Conservation (phyloP, 2,797 vertebrate genomes). For the Borostomias antarcticus region DNA sequence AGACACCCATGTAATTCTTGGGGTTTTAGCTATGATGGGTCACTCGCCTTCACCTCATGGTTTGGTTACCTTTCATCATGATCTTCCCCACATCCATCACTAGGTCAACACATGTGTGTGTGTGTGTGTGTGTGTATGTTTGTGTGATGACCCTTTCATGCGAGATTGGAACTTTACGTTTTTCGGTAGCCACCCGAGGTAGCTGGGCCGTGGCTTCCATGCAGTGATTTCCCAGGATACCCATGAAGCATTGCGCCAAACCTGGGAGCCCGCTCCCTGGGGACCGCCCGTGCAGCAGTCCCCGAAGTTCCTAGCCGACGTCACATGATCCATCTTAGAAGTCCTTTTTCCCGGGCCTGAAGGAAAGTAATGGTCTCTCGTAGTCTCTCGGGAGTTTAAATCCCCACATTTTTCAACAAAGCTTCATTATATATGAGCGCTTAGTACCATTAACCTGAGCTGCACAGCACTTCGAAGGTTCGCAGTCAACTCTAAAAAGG, state of each 20-base stretch:
- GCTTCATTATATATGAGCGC: constrained; percentile 17
- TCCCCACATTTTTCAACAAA: constrained; percentile 28
- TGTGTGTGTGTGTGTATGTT: background rate
- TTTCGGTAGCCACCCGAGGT: constrained; percentile 23
- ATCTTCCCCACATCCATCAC: constrained; percentile 34
- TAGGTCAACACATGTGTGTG: constrained; percentile 12
- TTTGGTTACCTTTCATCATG: constrained; percentile 29
- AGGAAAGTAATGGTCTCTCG: constrained; percentile 27
- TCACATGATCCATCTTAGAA: constrained; percentile 26
- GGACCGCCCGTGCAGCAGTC: constrained; percentile 18
- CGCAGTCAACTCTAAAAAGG: constrained; percentile 15
- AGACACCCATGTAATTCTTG: constrained; percentile 32
- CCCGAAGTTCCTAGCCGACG: constrained; percentile 8
- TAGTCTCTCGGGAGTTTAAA: constrained; percentile 35
- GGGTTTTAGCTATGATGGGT: constrained; percentile 25
- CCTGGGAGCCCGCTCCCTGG: constrained; percentile 10
- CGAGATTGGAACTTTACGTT: constrained; percentile 11
- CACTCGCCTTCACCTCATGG: constrained; percentile 21
- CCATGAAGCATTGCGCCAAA: constrained; percentile 13
- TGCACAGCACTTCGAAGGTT: constrained; percentile 5
- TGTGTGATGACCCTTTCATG: background rate
- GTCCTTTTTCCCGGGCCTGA: constrained; percentile 15
- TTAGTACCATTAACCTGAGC: constrained; percentile 31
- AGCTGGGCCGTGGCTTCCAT: no score
- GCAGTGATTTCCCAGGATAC: constrained; percentile 43